Evolutionary conservation across 2,888 invertebrate species (phyloP), one percentile per base, ranked within the genome.

Genomic region (Megastigmus dorsalis): DNA sequence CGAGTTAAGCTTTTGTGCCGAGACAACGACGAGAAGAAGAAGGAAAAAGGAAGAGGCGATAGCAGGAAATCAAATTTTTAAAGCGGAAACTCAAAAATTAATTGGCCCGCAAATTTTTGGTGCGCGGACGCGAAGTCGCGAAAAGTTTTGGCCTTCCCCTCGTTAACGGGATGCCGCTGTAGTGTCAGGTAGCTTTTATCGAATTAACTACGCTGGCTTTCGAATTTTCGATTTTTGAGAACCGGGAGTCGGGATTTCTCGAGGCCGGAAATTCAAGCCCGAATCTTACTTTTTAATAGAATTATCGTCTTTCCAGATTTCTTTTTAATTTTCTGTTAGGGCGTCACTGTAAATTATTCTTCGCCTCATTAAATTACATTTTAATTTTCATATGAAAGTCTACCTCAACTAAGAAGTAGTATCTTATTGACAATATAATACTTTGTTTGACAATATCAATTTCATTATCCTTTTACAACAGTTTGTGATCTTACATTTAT

Each of bases 261-360:
- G 9, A 26, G 4, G 4, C 33, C 7, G 20, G 23, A 52, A 60
- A 69, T 69, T 60, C 43, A 52, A 50, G 60, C 54, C 45, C 28
- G 6, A 30, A 60, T 59, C 68, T 68, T 50, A 20, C 7, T 15
- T 1, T 28, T 30, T 65, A 65, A 72, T 72, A 59, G 65, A 59
- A 65, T 72, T 65, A 72, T 59, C 33, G 52, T 50, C 13, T 45
- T 55, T 65, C 18, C 5, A 0, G 9, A 18, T 10, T 54, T 28
- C 62, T 54, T 70, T 70, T 48, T 50, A 68, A 48, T 26, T 45
- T 48, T 33, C 15, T 41, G 18, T 18, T 33, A 9, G 20, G 13
- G 23, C 52, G 7, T 6, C n/a, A 13, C 33, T 15, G 41, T 33
- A 52, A 69, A 43, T 30, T 69, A 52, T 60, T 50, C 43, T 28